Evolutionary conservation across 2,888 invertebrate genomes (phyloP), one percentile per base, ranked within the genome.

Genomic region (Ophioninae sp.): DNA sequence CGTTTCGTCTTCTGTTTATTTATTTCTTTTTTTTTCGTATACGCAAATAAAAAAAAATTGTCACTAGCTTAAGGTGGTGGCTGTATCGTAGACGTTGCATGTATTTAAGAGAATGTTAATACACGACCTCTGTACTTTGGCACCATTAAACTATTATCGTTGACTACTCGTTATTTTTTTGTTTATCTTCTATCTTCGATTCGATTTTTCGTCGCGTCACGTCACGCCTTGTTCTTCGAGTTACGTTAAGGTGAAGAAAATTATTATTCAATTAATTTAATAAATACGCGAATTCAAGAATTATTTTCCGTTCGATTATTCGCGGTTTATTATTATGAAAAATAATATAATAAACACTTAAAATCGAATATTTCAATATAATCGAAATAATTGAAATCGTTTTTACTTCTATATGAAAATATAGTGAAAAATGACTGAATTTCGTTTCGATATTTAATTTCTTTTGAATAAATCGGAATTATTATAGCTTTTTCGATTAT

Each of bases 31-130:
- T 44, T 64, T 59, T 59, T 74, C 62, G 65, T 83, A 77, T 79
- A 23, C 65, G 65, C 76, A 79, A 85, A 81, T 83, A 77, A 80
- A 82, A 21, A 76, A 73, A 62, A 65, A 75, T 85, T 79, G 82
- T 83, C 44, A 75, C 67, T 86, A 87, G 85, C 86, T 86, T 91
- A 90, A 91, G 90, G 88, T 90, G 89, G 88, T 89, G 89, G 88
- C 87, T 92, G 91, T 92, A 92, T 88, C 88, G 88, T 87, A 88
- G 87, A 86, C 86, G 83, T 85, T 90, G 89, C 90, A 91, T 91
- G 89, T 91, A 91, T 84, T 88, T 90, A 91, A 89, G 91, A 13
- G 90, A 91, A 89, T 91, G 91, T 91, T 91, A 88, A 90, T 90
- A 89, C 17, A 50, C 87, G 59, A 89, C 85, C 88, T 86, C 86